These are phyloP conservation scores for Coleophora flavipennella DNA, from an alignment of 2,888 invertebrate genomes.

Conservation along the genomic window DNA sequence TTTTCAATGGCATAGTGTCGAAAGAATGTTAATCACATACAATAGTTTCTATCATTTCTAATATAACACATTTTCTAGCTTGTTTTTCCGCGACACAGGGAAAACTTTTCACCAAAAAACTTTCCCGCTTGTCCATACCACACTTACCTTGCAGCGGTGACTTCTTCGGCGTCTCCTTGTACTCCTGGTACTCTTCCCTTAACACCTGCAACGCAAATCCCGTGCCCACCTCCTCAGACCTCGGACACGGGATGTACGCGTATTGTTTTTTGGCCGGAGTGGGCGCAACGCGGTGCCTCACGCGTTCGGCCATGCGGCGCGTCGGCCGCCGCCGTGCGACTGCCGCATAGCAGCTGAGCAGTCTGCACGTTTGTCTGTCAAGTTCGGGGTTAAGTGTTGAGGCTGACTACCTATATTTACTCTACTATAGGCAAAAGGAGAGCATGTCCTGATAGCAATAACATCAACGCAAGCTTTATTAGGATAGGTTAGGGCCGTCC, in stretches of 20 bases:
- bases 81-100: background rate
- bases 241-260: slow-evolving; percentile 65
- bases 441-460: no score
- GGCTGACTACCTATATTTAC: no score
- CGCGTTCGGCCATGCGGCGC: slow-evolving; percentile 68
- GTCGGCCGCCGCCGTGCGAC: slow-evolving; percentile 23
- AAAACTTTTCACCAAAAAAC: slow-evolving; percentile 5
- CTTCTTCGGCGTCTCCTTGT: slow-evolving; percentile 42
- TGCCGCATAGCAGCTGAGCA: slow-evolving; percentile 32
- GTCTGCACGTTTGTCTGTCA: background rate
- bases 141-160: slow-evolving; percentile 36
- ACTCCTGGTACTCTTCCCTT: slow-evolving; percentile 27
- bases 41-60: no score
- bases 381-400: no score
- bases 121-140: slow-evolving; percentile 1
- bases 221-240: slow-evolving; percentile 68
- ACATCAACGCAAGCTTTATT: no score
- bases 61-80: no score
- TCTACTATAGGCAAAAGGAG: no score
- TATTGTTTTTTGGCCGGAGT: slow-evolving; percentile 62
- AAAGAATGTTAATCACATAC: no score
- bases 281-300: slow-evolving; percentile 66
- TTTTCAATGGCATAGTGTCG: no score
- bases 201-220: slow-evolving; percentile 54
- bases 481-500: no score